Evolutionary conservation across 2,888 invertebrate genomes (phyloP).

Genomic region (Xanthostigma xanthostigma): DNA sequence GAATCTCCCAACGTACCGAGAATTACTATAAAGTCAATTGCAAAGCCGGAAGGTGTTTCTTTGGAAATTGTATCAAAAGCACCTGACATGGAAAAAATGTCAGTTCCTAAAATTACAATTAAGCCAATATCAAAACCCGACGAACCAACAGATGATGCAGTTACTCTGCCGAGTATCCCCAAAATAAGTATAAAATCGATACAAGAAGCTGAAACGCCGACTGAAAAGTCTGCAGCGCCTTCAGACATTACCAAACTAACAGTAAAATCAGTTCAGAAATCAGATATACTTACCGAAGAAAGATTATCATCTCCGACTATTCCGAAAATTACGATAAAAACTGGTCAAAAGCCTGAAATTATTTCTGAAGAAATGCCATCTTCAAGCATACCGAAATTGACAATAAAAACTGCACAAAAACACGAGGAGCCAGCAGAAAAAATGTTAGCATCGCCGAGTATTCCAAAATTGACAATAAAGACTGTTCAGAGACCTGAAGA

Average conservation of each 20-base stretch:
- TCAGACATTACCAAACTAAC: neutral
- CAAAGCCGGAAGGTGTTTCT: too few species aligned
- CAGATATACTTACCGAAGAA: neutral
- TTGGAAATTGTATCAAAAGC: too few species aligned
- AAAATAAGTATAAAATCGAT: slow-evolving; percentile 32
- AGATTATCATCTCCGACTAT: slow-evolving; percentile 24
- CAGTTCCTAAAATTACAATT: slow-evolving; percentile 1
- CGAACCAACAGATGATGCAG: slow-evolving; percentile 21
- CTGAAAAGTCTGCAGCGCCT: neutral
- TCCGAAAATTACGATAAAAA: slow-evolving; percentile 30
- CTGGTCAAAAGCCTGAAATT: slow-evolving; percentile 29
- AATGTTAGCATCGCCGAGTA: slow-evolving; percentile 24
- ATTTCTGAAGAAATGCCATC: slow-evolving; percentile 1
- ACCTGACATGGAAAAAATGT: neutral
- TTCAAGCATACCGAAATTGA: slow-evolving; percentile 27
- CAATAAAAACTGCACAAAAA: slow-evolving; percentile 31
- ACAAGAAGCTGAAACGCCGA: slow-evolving; percentile 19
- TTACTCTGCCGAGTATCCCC: slow-evolving; percentile 32
- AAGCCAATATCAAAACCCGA: neutral
- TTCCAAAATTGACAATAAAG: slow-evolving; percentile 36
- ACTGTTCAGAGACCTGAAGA: slow-evolving; percentile 26
- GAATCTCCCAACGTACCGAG: slow-evolving; percentile 19
- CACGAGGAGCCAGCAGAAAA: slow-evolving; percentile 6
- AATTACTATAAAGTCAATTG: slow-evolving; percentile 9
- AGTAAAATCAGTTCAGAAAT: neutral